Evolutionary conservation across 2,113 vertebrate genomes (phyloP).

Genomic region (Choloepus hoffmanni): DNA sequence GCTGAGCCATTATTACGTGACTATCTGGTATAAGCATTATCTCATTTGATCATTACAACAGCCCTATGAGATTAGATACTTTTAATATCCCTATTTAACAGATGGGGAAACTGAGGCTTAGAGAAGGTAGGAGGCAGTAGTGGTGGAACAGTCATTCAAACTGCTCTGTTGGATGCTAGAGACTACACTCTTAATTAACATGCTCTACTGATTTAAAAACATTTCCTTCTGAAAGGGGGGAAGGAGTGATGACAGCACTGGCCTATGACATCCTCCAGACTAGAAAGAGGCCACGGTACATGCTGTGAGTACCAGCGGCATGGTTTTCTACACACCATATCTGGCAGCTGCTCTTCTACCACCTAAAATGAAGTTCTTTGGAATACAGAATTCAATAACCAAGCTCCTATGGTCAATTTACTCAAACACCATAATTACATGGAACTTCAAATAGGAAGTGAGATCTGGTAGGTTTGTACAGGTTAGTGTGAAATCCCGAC

Average conservation of each 20-base stretch:
- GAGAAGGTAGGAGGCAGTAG: background rate
- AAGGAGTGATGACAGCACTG: fast-evolving
- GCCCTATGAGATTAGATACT: background rate
- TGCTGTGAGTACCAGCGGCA: background rate
- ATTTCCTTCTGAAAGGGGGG: background rate
- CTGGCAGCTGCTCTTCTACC: background rate
- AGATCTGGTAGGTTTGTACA: too few species aligned
- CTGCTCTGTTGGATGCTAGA: background rate
- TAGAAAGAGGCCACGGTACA: fast-evolving
- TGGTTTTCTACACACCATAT: background rate
- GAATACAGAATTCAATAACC: background rate
- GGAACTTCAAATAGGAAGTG: too few species aligned
- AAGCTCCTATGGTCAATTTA: too few species aligned
- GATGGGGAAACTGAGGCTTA: background rate
- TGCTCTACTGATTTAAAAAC: background rate
- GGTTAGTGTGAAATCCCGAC: too few species aligned
- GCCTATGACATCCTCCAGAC: background rate
- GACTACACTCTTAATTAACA: background rate
- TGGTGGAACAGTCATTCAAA: background rate
- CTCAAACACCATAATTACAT: too few species aligned
- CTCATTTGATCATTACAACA: background rate
- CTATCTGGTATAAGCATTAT: background rate
- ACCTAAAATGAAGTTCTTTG: background rate
- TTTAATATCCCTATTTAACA: background rate
- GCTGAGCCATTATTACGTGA: background rate